phyloP scores from a whole-genome alignment of 2,113 vertebrate species.

The Scartelaos histophorus region DNA sequence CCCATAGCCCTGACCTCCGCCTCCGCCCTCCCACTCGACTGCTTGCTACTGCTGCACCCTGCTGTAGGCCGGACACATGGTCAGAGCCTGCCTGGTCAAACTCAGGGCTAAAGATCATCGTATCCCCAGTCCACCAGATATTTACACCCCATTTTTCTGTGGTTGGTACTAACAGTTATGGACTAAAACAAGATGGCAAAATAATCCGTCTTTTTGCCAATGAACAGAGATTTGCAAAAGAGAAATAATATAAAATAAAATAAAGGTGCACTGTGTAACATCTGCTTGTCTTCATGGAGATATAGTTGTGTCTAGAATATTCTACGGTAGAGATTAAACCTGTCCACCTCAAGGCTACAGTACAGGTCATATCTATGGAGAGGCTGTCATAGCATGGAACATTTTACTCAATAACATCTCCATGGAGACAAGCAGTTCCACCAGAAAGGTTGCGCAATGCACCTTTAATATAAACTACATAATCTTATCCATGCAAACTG shows the following conservation, averaged over 20 bases:
- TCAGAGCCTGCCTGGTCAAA: slow-evolving; percentile 82
- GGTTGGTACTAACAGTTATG: slow-evolving; percentile 17
- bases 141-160: slow-evolving; percentile 43
- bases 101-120: slow-evolving; percentile 79
- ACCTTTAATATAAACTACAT: background rate
- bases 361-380: too few species aligned
- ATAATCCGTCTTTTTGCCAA: background rate
- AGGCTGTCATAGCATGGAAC: too few species aligned
- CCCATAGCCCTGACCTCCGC: slow-evolving; percentile 82
- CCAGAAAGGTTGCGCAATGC: too few species aligned
- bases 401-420: too few species aligned
- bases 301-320: too few species aligned
- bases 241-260: too few species aligned
- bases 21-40: slow-evolving; percentile 83
- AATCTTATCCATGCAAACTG: background rate
- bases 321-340: too few species aligned
- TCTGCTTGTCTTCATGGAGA: too few species aligned
- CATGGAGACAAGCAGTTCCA: too few species aligned
- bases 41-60: slow-evolving; percentile 79
- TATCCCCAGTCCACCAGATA: slow-evolving; percentile 66
- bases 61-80: slow-evolving; percentile 82
- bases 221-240: background rate
- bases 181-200: background rate
- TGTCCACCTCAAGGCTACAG: too few species aligned
- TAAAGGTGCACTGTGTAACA: too few species aligned